Evolutionary conservation across 2,113 vertebrate species (phyloP), one percentile per base, ranked within the genome.

Genomic region (Chloropsis cyanopogon): DNA sequence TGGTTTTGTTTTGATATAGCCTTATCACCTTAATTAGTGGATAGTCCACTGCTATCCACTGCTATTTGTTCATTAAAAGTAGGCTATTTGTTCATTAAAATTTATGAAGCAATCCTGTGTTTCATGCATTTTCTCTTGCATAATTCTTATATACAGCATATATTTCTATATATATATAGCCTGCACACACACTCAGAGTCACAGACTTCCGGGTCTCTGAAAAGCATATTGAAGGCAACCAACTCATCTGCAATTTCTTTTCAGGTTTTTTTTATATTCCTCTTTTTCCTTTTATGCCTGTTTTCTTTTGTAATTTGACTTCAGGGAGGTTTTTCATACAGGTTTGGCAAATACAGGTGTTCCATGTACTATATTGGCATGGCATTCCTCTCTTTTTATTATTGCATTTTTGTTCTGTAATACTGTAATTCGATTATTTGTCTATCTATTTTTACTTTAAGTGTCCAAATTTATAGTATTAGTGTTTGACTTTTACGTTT

Each of bases 71-170:
- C 46, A 18, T 95, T 97, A 90, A 94, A 96, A 59, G 59, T 22
- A 59, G 17, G n/a, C 88, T 91, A 63, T 42, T 88, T 88, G 44
- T 95, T 93, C 46, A 18, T 95, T 97, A 90, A 94, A 96, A 86
- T 96, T 89, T 93, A 97, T 69, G 76, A 73, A 95, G 69, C 71
- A 96, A 69, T 82, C 71, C 24, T 96, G 33, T 71, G 70, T 95
- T 88, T 95, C 53, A 29, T 65, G 28, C 52, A 79, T 96, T 94
- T 93, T 97, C 65, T 86, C 66, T 78, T 93, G 60, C 64, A 72
- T 52, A 52, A 81, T 97, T 91, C 50, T 91, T 65, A 49, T 52
- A 19, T 10, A 21, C 6, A 65, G 31, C 63, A 29, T 35, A 6
- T 64, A 42, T 64, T 22, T 64, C 47, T 78, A 18, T 42, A 35